Evolutionary conservation across 2,113 vertebrate genomes (phyloP).

Genomic region (Dromiciops gliroides): DNA sequence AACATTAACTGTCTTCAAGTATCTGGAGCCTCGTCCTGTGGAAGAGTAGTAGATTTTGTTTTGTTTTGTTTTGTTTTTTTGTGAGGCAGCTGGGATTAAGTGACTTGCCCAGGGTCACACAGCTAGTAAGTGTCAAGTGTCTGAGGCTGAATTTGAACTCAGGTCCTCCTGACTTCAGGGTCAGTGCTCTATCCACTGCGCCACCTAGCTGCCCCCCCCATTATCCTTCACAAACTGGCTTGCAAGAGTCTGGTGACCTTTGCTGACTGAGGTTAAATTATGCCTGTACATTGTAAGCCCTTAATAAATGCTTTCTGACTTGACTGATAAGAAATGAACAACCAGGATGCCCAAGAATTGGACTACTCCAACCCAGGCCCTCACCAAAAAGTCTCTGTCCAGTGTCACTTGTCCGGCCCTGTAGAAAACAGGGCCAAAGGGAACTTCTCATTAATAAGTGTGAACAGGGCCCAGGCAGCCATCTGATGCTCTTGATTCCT

Average conservation of each 20-base stretch:
- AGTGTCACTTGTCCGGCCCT: not conserved
- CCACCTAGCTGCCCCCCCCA: no score
- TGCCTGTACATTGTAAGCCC: not conserved
- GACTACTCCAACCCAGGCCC: not conserved
- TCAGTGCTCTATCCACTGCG: no score
- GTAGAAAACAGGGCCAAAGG: not conserved
- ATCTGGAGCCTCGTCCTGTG: not conserved
- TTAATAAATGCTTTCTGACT: not conserved
- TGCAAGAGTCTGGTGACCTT: not conserved
- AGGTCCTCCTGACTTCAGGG: no score
- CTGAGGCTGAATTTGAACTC: no score
- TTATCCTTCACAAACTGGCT: not conserved
- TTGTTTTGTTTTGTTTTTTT: no score
- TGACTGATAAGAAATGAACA: not conserved
- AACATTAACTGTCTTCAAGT: not conserved
- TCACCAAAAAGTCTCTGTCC: not conserved
- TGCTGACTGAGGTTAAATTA: not conserved
- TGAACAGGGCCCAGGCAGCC: not conserved
- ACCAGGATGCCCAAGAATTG: constrained; percentile 28
- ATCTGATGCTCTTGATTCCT: not conserved
- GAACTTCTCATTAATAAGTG: constrained; percentile 32
- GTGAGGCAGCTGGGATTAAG: no score
- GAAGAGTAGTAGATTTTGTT: not conserved
- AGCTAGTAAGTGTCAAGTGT: no score
- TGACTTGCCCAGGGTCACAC: no score